Percentiles rank a stretch among this genome's conserved stretches.
Evolutionary conservation across 2,113 vertebrate genomes (phyloP).

Genomic region (Aspiorhynchus laticeps): DNA sequence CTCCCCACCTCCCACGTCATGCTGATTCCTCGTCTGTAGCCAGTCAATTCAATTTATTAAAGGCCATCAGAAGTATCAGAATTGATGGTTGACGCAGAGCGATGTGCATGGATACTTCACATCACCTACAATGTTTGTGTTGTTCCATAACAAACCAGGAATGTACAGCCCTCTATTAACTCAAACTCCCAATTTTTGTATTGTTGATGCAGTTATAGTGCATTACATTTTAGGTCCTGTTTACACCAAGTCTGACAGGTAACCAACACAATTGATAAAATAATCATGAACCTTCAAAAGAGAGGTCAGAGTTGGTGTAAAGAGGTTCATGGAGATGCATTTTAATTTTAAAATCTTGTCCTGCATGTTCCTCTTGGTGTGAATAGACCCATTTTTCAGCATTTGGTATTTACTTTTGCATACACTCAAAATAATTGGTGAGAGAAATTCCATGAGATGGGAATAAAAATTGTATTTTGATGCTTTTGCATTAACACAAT

Average conservation of each 20-base stretch:
- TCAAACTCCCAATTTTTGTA: not conserved
- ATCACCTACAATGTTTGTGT: not conserved
- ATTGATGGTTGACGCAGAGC: not conserved
- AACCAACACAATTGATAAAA: not conserved
- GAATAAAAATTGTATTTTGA: not conserved
- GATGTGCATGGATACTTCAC: slow-evolving; percentile 17
- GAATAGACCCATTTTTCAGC: not conserved
- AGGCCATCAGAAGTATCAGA: not conserved
- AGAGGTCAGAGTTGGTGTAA: not conserved
- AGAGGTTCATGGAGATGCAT: not conserved
- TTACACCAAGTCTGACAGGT: not conserved
- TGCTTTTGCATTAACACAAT: not conserved
- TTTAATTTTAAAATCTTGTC: not conserved
- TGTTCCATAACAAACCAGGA: slow-evolving; percentile 3
- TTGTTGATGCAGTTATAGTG: slow-evolving; percentile 6
- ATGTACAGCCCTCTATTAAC: not conserved
- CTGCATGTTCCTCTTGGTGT: not conserved
- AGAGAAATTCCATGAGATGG: not conserved
- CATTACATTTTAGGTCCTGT: not conserved
- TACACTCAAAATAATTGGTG: not conserved
- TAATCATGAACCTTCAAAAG: not conserved
- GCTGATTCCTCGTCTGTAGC: not conserved
- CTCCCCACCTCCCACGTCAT: not conserved
- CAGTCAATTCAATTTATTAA: not conserved
- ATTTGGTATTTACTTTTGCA: not conserved